These are phyloP conservation scores for Melanotaenia trifasciata DNA, from an alignment of 2,797 vertebrate genomes.

Conservation along the genomic window DNA sequence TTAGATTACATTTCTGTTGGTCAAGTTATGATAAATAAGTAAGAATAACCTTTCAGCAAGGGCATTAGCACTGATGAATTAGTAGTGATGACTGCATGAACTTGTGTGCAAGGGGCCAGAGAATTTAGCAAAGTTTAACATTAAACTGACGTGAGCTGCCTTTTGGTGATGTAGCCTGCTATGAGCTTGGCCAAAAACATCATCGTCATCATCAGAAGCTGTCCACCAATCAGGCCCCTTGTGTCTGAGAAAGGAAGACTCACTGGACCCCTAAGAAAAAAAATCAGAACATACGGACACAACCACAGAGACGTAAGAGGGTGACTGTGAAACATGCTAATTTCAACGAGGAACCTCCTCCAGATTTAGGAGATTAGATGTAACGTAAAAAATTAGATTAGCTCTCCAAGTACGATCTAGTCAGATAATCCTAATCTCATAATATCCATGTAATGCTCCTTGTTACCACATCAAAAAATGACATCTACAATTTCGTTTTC, in stretches of 20 bases:
- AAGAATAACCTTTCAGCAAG: conserved; percentile 65
- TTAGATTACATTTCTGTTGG: conserved; percentile 46
- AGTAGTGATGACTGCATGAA: conserved; percentile 58
- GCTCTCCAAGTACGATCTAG: conserved; percentile 1
- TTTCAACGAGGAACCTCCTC: conserved; percentile 2
- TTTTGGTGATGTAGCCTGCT: conserved; percentile 56
- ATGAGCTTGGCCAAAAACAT: conserved; percentile 53
- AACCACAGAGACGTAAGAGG: conserved; percentile 4
- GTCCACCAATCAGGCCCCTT: conserved; percentile 43
- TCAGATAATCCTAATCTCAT: conserved; percentile 36
- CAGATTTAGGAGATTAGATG: neutral
- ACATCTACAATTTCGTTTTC: conserved; percentile 29
- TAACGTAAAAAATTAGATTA: neutral
- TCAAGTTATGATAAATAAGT: conserved; percentile 55
- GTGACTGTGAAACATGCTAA: conserved; percentile 1
- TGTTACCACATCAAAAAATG: conserved; percentile 18
- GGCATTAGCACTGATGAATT: conserved; percentile 56
- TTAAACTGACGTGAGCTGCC: conserved; percentile 65
- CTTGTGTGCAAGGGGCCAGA: conserved; percentile 45
- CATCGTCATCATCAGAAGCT: conserved; percentile 42
- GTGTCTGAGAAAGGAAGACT: conserved; percentile 44
- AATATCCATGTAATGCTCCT: neutral
- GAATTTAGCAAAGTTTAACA: conserved; percentile 53
- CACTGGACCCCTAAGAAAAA: conserved; percentile 36
- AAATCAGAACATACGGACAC: conserved; percentile 21